Conservation (phyloP, 2,113 vertebrate species). For the Paralichthys olivaceus region DNA sequence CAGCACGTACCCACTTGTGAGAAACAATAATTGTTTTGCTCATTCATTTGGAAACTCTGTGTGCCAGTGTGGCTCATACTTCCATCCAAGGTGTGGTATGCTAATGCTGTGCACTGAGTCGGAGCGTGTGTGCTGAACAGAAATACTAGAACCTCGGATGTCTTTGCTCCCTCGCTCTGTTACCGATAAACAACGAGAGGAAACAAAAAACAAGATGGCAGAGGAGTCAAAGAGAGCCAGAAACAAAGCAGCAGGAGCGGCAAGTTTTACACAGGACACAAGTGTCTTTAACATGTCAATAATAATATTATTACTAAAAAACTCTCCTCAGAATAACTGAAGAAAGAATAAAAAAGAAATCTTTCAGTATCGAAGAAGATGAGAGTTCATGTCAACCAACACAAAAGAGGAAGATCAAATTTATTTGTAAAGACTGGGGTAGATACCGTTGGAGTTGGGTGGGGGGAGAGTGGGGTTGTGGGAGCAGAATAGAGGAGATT, state of each 20-base stretch:
- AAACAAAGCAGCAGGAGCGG: slow-evolving; percentile 70
- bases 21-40: slow-evolving; percentile 29
- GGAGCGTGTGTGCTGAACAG: slow-evolving; percentile 20
- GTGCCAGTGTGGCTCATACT: slow-evolving; percentile 33
- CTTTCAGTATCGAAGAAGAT: slow-evolving; percentile 37
- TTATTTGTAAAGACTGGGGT: slow-evolving; percentile 54
- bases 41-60: slow-evolving; percentile 35
- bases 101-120: slow-evolving; percentile 36
- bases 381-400: slow-evolving; percentile 64
- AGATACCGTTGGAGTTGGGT: slow-evolving; percentile 59
- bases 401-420: slow-evolving; percentile 62
- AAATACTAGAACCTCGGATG: slow-evolving; percentile 33
- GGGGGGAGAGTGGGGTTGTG: slow-evolving; percentile 31
- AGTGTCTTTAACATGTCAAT: slow-evolving; percentile 44
- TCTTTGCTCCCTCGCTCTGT: slow-evolving; percentile 54
- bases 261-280: slow-evolving; percentile 53
- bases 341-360: slow-evolving; percentile 29
- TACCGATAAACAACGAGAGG: slow-evolving; percentile 49
- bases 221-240: slow-evolving; percentile 66
- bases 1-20: not conserved
- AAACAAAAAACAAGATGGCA: slow-evolving; percentile 51
- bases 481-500: slow-evolving; percentile 82
- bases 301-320: slow-evolving; percentile 23
- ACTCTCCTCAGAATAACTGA: slow-evolving; percentile 37
- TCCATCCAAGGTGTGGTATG: slow-evolving; percentile 24